Evolutionary conservation across 2,113 vertebrate genomes (phyloP).

Genomic region (Cromileptes altivelis): DNA sequence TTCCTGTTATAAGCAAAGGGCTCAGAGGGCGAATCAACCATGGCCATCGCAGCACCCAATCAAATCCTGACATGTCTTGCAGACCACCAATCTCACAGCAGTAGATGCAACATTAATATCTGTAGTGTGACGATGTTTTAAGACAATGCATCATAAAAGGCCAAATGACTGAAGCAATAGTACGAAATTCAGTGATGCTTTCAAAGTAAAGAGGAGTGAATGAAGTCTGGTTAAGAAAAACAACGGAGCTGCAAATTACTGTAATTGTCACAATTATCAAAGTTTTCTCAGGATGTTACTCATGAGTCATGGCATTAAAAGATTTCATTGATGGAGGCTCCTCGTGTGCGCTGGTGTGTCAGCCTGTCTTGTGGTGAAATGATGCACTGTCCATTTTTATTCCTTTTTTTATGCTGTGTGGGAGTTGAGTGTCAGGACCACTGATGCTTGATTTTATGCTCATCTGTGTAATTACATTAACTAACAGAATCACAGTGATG

Average conservation of each 20-base stretch:
- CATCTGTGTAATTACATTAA: constrained; percentile 11
- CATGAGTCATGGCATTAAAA: constrained; percentile 3
- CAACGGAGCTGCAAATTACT: background rate
- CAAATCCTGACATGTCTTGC: background rate
- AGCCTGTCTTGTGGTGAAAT: background rate
- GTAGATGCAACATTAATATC: background rate
- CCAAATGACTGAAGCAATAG: background rate
- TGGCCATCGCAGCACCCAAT: constrained; percentile 1
- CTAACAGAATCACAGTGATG: background rate
- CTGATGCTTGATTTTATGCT: constrained; percentile 2
- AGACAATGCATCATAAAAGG: background rate
- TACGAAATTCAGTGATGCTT: background rate
- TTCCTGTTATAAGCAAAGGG: constrained; percentile 18
- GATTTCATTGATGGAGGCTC: background rate
- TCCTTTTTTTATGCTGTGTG: background rate
- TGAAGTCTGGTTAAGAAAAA: background rate
- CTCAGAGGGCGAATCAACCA: background rate
- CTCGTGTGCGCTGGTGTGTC: background rate
- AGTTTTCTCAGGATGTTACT: background rate
- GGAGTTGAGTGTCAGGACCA: background rate
- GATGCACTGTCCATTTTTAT: background rate
- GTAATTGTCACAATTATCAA: background rate
- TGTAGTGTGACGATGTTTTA: background rate
- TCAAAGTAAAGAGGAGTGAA: background rate
- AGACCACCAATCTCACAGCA: background rate